Evolutionary conservation across 2,113 vertebrate species (phyloP), one percentile per base, ranked within the genome.

Genomic region (Gnathochromis pfefferi): DNA sequence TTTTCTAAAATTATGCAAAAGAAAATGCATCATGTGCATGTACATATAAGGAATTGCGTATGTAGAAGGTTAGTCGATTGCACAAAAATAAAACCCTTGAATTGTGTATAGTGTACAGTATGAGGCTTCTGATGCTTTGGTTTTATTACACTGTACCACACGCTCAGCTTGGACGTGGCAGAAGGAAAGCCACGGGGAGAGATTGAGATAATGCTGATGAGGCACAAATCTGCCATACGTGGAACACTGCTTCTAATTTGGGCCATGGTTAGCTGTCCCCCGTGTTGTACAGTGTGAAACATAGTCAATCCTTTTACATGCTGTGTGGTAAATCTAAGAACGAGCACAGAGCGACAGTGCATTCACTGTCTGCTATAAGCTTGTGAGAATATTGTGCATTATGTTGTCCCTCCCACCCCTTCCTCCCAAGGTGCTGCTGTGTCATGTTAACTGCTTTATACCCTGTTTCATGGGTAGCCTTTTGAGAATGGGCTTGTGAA

Each of bases 131-230:
- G 23, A 60, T 82, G 70, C 49, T 31, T 31, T 31, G 26, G 75
- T 81, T 92, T 87, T 80, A 68, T 80, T 85, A 40, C 58, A 80
- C 6, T 78, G 14, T 49, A 89, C 53, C 49, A 83, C 83, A 79
- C 80, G 35, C 49, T 49, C 51, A 49, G 87, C 68, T 89, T 88
- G 49, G 85, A 91, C 80, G 82, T 92, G 85, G 93, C 95, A 95
- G 94, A 94, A 95, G 95, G 95, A 63, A 82, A 91, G 82, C 91
- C 92, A 87, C 88, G 51, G 92, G 94, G 91, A 91, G 93, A 84
- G 58, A 84, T 70, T 83, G 86, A 88, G 73, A 85, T 91, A 94
- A 90, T 90, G 95, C 94, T 95, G 94, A 95, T 87, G 87, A 93
- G 49, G 92, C 94, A 91, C 83, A 92, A 84, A 91, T 88, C 85